phyloP scores from a whole-genome alignment of 2,888 invertebrate genomes.

The Chrysotoxum bicinctum region DNA sequence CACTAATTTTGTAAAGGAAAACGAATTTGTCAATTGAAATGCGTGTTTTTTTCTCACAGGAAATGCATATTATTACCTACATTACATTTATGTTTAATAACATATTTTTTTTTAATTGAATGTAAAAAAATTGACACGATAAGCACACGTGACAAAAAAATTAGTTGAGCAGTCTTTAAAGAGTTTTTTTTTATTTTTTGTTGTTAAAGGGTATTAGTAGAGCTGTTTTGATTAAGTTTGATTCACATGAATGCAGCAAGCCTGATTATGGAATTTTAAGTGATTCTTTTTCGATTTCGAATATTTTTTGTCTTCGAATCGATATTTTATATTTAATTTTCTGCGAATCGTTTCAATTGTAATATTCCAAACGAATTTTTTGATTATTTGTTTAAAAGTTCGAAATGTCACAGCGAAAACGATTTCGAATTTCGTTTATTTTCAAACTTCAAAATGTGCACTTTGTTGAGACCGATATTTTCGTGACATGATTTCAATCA shows the following conservation, averaged over 20 bases:
- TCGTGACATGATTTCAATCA: too few species aligned
- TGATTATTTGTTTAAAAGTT: too few species aligned
- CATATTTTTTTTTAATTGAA: conserved; percentile 31
- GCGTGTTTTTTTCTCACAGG: conserved; percentile 24
- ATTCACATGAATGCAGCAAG: conserved; percentile 17
- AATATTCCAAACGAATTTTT: too few species aligned
- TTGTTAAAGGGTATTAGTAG: conserved; percentile 52
- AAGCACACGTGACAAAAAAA: conserved; percentile 64
- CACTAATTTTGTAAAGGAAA: conserved; percentile 34
- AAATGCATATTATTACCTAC: conserved; percentile 36
- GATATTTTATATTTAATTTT: too few species aligned
- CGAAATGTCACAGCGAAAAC: background rate
- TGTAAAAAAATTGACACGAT: conserved; percentile 64
- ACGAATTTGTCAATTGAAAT: conserved; percentile 18
- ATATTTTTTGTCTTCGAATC: too few species aligned
- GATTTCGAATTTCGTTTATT: too few species aligned
- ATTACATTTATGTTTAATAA: conserved; percentile 8
- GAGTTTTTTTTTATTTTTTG: conserved; percentile 18
- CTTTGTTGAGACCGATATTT: too few species aligned
- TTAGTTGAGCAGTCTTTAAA: conserved; percentile 71
- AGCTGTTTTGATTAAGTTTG: conserved; percentile 45
- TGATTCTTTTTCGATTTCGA: too few species aligned
- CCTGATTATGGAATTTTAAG: background rate
- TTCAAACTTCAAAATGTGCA: too few species aligned
- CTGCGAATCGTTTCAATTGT: too few species aligned